Base-by-base conservation (phyloP, 2,797 vertebrate genomes). In the Tolypeutes matacus region DNA sequence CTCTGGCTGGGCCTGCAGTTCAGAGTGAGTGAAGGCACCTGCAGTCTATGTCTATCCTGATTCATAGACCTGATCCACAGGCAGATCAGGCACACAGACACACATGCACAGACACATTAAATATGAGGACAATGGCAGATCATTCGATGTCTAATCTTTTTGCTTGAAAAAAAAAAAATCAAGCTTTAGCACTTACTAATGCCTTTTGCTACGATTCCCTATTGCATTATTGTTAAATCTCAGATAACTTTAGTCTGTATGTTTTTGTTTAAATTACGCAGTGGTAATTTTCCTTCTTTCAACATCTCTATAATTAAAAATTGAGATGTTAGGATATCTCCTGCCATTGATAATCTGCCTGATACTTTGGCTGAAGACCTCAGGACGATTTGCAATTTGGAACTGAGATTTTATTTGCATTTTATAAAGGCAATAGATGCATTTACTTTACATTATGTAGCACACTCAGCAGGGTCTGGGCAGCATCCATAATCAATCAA, bases 31-130 rank as follows among this genome's bases (percentile, higher is more conserved):
- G 64, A 87, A 91, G 85, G 58, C 72, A 93, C 91, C 81, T 67
- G 75, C 75, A 94, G 95, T 84, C 67, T 31, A 13, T 91, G 85
- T 93, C 84, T 93, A 51, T 81, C n/a, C 60, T 97, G 92, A 97
- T 90, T 97, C 97, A 97, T 86, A 77, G 78, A 20, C 34, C 42
- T 86, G 15, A 13, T 31, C 11, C 3, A 14, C 46, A 42, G 39
- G 39, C 29, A 39, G 27, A 51, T 25, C 51, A 53, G 13, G 51
- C 53, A 20, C 53, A 56, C 53, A 56, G 17, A 56, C 53, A 56
- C 53, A 53, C 23, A 21, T 3, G 27, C 1, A 62, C 12, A 85
- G 25, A 20, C 7, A 78, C 46, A 83, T 36, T 80, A 76, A 83
- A n/a, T 80, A 78, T 91, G 49, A 95, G 65, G 25, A 89, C 36